Percentiles rank a stretch among this genome's conserved stretches.
These are phyloP conservation scores for Rhynchonycteris naso DNA, from an alignment of 2,797 vertebrate genomes.

Conservation along the genomic window DNA sequence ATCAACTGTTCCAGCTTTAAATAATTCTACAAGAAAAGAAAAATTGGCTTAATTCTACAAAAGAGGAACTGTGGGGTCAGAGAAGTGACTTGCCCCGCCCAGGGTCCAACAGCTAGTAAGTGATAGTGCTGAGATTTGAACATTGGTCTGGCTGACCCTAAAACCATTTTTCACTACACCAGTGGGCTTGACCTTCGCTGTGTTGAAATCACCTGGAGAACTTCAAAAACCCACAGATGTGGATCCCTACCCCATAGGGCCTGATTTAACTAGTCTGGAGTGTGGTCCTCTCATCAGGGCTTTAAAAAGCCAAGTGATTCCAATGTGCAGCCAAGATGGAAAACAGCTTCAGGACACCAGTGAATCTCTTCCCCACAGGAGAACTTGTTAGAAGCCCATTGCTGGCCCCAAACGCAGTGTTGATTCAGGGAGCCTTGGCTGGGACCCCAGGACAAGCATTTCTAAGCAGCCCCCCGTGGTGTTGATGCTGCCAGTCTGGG, in stretches of 20 bases:
- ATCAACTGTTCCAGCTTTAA: background rate
- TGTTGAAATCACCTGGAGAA: background rate
- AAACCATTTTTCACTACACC: background rate
- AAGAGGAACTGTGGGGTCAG: background rate
- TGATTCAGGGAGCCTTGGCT: background rate
- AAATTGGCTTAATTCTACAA: background rate
- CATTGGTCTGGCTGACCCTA: background rate
- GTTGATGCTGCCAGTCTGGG: background rate
- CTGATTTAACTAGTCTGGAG: background rate
- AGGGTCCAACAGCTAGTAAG: background rate
- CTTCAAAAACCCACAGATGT: background rate
- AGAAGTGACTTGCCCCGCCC: background rate
- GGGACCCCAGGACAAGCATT: background rate
- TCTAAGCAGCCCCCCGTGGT: background rate
- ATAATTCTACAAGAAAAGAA: background rate
- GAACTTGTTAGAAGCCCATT: background rate
- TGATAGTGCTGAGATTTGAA: background rate
- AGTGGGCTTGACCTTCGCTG: background rate
- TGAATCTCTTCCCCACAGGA: background rate
- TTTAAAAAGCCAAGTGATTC: background rate
- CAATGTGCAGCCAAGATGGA: background rate
- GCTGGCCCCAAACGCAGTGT: background rate
- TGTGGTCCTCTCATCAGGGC: no score
- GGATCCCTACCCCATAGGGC: background rate
- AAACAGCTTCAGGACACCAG: background rate